Percentiles rank a stretch among this genome's conserved stretches.
phyloP scores from a whole-genome alignment of 2,113 vertebrate genomes.

The Mustela lutreola region DNA sequence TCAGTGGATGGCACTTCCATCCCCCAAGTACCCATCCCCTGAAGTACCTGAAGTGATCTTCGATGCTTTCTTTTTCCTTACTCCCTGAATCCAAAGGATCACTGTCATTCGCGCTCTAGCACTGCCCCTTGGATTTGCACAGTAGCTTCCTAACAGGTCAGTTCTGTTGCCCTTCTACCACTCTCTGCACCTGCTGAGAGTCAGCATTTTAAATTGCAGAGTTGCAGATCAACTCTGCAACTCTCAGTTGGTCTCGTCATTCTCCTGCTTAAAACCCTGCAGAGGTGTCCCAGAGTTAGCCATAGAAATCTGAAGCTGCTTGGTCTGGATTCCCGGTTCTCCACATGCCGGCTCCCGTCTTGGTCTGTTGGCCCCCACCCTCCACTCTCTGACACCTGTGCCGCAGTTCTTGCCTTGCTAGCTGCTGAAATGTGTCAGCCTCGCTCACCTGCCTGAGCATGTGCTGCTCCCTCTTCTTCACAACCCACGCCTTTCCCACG shows the following conservation, averaged over 20 bases:
- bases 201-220: neutral
- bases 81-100: neutral
- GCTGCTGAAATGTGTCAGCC: neutral
- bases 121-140: neutral
- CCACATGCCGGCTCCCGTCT: neutral
- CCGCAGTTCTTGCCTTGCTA: neutral
- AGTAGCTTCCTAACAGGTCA: neutral
- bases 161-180: neutral
- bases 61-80: neutral
- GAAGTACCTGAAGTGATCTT: neutral
- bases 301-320: neutral
- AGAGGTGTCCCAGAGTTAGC: neutral
- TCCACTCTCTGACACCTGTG: neutral
- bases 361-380: neutral
- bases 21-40: neutral
- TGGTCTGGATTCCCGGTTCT: neutral
- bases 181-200: neutral
- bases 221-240: too few relatives aligned
- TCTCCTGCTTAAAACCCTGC: neutral
- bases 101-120: neutral
- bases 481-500: neutral
- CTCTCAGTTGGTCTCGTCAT: neutral
- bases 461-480: neutral
- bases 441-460: neutral
- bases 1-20: neutral